These are phyloP conservation scores for Sphaeridia pumilis DNA, from an alignment of 2,888 invertebrate genomes.

Conservation along the genomic window DNA sequence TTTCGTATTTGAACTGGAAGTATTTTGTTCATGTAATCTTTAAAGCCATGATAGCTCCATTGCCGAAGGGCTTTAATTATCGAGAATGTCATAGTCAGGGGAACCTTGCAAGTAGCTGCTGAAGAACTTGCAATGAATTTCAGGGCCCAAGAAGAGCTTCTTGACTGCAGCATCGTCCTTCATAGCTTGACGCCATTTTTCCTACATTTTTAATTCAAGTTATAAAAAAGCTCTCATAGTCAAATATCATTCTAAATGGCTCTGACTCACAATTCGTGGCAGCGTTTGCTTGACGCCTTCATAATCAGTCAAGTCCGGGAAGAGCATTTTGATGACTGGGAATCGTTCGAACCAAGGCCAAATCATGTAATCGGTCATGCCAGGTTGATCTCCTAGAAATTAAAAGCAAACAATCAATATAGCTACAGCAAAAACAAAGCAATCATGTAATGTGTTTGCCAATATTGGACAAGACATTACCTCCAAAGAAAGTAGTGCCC, in stretches of 20 bases:
- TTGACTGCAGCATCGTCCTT: slow-evolving; percentile 57
- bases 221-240: too few species aligned
- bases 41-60: too few species aligned
- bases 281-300: slow-evolving; percentile 15
- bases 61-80: too few species aligned
- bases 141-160: slow-evolving; percentile 52
- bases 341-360: slow-evolving; percentile 75
- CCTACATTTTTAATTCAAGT: too few species aligned
- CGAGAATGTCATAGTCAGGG: slow-evolving; percentile 51
- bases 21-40: too few species aligned
- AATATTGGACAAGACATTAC: too few species aligned
- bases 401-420: too few species aligned
- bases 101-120: slow-evolving; percentile 53
- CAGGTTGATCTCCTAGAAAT: slow-evolving; percentile 56
- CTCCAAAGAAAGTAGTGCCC: slow-evolving; percentile 40
- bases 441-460: too few species aligned
- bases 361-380: slow-evolving; percentile 68
- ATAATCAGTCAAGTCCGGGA: slow-evolving; percentile 14
- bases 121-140: slow-evolving; percentile 60
- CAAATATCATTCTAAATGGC: too few species aligned
- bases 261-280: too few species aligned
- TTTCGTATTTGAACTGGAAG: too few species aligned
- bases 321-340: slow-evolving; percentile 48
- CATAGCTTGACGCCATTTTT: slow-evolving; percentile 59
- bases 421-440: too few species aligned